Evolutionary conservation across 2,113 vertebrate species (phyloP).

Genomic region (Istiophorus platypterus): DNA sequence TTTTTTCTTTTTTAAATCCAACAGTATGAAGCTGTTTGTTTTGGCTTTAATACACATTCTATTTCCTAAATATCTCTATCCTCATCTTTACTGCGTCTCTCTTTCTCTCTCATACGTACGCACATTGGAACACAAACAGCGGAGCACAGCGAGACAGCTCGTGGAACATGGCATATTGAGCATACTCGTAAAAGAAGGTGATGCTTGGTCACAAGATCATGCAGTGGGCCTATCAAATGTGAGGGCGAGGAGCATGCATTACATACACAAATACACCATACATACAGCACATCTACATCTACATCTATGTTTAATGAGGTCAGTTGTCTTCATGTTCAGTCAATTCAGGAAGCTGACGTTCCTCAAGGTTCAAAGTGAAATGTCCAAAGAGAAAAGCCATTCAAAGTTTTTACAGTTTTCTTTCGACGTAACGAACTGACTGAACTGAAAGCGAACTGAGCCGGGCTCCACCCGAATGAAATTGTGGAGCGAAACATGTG

Average conservation of each 20-base stretch:
- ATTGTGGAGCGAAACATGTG: conserved; percentile 44
- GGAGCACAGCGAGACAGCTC: conserved; percentile 19
- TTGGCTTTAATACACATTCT: not conserved
- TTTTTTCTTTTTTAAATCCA: not conserved
- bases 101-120: conserved; percentile 24
- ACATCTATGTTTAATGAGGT: not conserved
- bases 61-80: not conserved
- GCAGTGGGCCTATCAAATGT: conserved; percentile 59
- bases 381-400: not conserved
- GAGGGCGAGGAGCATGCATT: conserved; percentile 61
- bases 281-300: not conserved
- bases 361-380: not conserved
- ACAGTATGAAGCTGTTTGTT: not conserved
- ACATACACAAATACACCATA: not conserved
- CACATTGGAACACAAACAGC: conserved; percentile 24
- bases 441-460: conserved; percentile 60
- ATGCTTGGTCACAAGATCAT: conserved; percentile 72
- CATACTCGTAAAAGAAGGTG: conserved; percentile 21
- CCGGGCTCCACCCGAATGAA: conserved; percentile 25
- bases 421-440: not conserved
- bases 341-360: not conserved
- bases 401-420: not conserved
- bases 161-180: conserved; percentile 39
- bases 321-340: conserved; percentile 42
- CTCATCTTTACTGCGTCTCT: conserved; percentile 3